A percentile compares a stretch with the other conserved stretches of the same genome.
phyloP scores from a whole-genome alignment of 2,113 vertebrate genomes.

The Poicephalus gulielmi region DNA sequence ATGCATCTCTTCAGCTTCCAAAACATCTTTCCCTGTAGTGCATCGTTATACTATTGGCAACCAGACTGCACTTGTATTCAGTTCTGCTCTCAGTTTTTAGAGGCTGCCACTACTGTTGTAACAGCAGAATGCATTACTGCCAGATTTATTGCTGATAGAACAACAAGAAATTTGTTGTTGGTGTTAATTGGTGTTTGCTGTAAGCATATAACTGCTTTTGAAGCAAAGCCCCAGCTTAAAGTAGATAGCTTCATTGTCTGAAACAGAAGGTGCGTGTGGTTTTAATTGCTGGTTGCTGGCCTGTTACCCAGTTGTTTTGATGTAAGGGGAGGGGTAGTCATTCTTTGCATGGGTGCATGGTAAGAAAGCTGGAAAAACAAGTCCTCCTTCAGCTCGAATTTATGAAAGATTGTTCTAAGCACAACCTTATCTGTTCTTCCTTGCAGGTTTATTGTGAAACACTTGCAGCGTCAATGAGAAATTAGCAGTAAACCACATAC shows the following conservation, averaged over 20 bases:
- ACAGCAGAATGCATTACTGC: not conserved
- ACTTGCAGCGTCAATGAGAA: not conserved
- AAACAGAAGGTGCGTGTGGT: not conserved
- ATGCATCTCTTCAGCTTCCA: not conserved
- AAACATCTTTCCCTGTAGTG: not conserved
- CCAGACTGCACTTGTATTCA: rapidly evolving
- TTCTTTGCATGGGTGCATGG: not conserved
- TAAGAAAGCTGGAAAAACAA: slow-evolving; percentile 46
- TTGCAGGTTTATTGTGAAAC: not conserved
- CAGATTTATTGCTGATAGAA: not conserved
- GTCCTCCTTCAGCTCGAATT: not conserved
- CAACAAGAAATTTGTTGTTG: not conserved
- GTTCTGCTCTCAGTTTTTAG: rapidly evolving
- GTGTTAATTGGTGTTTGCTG: not conserved
- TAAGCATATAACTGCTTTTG: not conserved
- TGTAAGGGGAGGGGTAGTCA: not conserved
- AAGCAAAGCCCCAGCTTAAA: not conserved
- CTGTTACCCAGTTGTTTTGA: not conserved
- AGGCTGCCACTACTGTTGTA: rapidly evolving
- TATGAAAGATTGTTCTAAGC: not conserved
- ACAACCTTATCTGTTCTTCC: not conserved
- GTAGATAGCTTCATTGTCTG: not conserved
- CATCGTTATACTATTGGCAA: rapidly evolving
- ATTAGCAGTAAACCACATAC: not conserved
- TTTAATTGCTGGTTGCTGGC: not conserved